Base-by-base conservation (phyloP, 2,797 vertebrate genomes). In the Rallus crepitans region DNA sequence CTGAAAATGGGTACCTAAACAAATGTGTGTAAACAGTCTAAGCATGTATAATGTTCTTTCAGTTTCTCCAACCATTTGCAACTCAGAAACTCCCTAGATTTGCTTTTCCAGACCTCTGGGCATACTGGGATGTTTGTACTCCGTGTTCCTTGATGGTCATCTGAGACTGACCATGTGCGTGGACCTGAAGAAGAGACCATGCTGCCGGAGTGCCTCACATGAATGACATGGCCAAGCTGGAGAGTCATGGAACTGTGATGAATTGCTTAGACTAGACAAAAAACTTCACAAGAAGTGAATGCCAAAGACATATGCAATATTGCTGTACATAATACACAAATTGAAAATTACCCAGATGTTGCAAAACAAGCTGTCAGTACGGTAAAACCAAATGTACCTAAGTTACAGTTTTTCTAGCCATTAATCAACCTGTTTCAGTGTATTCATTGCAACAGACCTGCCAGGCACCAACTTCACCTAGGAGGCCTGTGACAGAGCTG, bases 141-240 rank as follows among this genome's bases (percentile, higher is more conserved):
- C 16, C 2, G 0, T 0, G 1, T 72, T 81, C 50, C 21, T n/a
- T 9, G 25, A 7, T 37, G 66, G 61, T 72, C 84, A 33, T 9
- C 0, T 0, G 30, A 65, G 37, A 1, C 5, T 0, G 1, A 16
- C 19, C 8, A 0, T 31, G 10, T 35, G 16, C 45, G 45, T 68
- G 65, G 10, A 11, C 68, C 35, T 63, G 64, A 86, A 82, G 59
- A 47, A 40, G 13, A 69, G n/a, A 66, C 42, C n/a, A 3, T 6
- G 3, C 56, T 70, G 79, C 8, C 56, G 66, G 52, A 60, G 28
- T 20, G 20, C 20, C 12, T 53, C 45, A 15, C 37, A 35, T n/a
- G 27, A 25, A 19, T 28, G 55, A 45, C 33, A 12, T 55, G 39
- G 48, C 42, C 65, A 91, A 72, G 30, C 14, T 7, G 4, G 11